Evolutionary conservation across 2,888 invertebrate species (phyloP).

Genomic region (Cantharis flavilabris): DNA sequence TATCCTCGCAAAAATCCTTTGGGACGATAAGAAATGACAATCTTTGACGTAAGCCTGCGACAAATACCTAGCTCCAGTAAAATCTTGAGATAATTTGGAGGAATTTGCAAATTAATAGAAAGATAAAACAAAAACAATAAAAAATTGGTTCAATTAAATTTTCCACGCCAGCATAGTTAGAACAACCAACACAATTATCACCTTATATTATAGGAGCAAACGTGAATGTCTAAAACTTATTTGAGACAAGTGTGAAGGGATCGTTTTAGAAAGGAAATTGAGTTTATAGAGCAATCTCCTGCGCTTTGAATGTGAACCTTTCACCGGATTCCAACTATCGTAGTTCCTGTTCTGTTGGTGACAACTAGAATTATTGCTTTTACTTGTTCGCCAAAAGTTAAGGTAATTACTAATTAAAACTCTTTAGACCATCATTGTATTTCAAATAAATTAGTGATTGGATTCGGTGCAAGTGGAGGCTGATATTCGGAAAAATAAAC

Average conservation of each 20-base stretch:
- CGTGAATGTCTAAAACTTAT: conserved; percentile 1
- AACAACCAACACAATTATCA: not conserved
- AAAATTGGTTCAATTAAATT: not conserved
- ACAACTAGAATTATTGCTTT: conserved; percentile 32
- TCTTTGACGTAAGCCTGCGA: not conserved
- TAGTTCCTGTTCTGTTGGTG: conserved; percentile 31
- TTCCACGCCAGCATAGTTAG: not conserved
- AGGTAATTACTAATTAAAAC: conserved; percentile 31
- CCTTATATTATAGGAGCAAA: not conserved
- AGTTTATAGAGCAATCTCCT: conserved; percentile 46
- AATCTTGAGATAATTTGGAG: not conserved
- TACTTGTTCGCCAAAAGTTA: conserved; percentile 27
- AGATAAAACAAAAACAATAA: not conserved
- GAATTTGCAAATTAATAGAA: not conserved
- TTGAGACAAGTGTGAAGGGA: conserved; percentile 32
- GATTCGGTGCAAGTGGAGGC: not conserved
- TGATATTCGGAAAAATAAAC: not conserved
- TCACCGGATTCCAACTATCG: conserved; percentile 37
- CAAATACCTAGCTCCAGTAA: not conserved
- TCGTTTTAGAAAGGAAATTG: conserved; percentile 44
- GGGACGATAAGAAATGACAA: not conserved
- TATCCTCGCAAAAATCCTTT: not conserved
- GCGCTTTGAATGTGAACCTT: conserved; percentile 43
- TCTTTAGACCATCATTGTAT: not conserved
- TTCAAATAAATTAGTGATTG: not conserved